Evolutionary conservation across 2,797 vertebrate genomes (phyloP).

Genomic region (Salmo trutta): DNA sequence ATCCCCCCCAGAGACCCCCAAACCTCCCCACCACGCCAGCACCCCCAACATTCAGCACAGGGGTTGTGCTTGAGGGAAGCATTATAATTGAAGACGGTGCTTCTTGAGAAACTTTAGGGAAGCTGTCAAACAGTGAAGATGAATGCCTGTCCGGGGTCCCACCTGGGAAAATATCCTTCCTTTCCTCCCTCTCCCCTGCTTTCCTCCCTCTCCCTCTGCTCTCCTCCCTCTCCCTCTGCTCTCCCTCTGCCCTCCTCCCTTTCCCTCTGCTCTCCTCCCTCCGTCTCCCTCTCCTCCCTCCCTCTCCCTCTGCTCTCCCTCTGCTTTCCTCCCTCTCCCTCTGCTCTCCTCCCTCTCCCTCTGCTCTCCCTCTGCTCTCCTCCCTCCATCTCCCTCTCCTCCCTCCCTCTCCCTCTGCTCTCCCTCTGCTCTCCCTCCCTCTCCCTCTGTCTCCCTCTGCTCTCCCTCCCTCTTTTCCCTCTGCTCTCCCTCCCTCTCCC

Average conservation of each 20-base stretch:
- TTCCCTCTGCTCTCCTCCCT: background rate
- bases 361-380: background rate
- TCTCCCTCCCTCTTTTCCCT: no score
- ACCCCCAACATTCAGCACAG: slow-evolving; percentile 51
- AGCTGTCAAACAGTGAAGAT: slow-evolving; percentile 81
- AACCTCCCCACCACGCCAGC: slow-evolving; percentile 36
- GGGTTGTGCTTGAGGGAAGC: slow-evolving; percentile 78
- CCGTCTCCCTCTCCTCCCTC: slow-evolving; percentile 11
- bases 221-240: slow-evolving; percentile 6
- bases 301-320: background rate
- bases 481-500: no score
- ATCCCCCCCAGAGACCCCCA: slow-evolving; percentile 30
- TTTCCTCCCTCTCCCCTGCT: slow-evolving; percentile 24
- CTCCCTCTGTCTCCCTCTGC: no score
- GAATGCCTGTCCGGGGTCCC: slow-evolving; percentile 72
- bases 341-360: slow-evolving; percentile 1
- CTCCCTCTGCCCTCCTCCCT: no score
- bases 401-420: no score
- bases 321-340: background rate
- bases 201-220: no score
- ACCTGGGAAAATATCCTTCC: slow-evolving; percentile 67
- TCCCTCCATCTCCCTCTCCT: no score
- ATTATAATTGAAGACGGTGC: slow-evolving; percentile 81
- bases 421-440: no score
- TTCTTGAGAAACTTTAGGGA: slow-evolving; percentile 80